Evolutionary conservation across 64 coral and sea anemone genomes (phyloP).

Genomic region (Orbicella faveolata): DNA sequence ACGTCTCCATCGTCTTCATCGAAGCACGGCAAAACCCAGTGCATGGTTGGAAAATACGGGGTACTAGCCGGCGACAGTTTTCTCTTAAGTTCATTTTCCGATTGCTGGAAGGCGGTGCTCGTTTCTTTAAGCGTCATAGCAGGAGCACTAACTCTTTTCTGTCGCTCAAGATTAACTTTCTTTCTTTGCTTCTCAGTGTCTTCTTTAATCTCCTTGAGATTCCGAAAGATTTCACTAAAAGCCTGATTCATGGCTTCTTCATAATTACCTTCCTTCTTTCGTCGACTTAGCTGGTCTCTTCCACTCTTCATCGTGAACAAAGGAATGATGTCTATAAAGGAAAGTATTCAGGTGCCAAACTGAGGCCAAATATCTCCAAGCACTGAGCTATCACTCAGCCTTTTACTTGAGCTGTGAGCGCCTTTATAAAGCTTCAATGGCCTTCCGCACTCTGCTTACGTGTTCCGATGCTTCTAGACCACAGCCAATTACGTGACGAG

Average conservation of each 20-base stretch:
- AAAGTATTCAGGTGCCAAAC: no score
- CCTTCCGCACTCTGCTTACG: no score
- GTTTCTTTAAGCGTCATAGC: neutral
- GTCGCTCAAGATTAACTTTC: neutral
- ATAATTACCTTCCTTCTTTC: neutral
- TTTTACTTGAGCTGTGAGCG: no score
- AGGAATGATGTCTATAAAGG: no score
- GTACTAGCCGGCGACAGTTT: neutral
- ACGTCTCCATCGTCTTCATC: neutral
- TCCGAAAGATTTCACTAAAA: conserved; percentile 11
- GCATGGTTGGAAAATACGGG: neutral
- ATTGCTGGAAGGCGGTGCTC: neutral
- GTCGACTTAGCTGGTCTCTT: no score
- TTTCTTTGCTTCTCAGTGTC: neutral
- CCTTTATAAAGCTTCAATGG: no score
- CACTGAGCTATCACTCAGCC: no score
- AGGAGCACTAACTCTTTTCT: neutral
- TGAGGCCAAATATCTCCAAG: no score
- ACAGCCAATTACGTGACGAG: no score
- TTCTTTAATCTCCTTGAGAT: conserved; percentile 25
- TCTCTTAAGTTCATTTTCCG: neutral
- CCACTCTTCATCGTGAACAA: no score
- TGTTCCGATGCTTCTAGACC: no score
- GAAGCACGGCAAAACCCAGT: neutral
- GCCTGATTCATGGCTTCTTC: conserved; percentile 1